Conservation (phyloP, 2,888 invertebrate species). For the Alviniconcha strummeri region DNA sequence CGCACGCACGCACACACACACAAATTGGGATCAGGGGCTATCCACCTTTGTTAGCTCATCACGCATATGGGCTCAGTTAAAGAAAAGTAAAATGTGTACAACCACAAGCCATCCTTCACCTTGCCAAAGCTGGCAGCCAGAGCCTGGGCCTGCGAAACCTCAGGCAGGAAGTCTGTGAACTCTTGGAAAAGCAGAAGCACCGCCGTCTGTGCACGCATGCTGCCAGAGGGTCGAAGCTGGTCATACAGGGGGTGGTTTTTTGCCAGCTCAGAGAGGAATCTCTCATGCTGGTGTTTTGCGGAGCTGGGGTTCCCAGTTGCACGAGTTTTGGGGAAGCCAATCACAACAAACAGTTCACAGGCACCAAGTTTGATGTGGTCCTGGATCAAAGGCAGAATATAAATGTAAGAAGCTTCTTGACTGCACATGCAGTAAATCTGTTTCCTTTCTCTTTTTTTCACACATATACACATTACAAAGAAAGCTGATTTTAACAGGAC, state of each 20-base stretch:
- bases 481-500: background rate
- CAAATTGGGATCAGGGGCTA: background rate
- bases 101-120: background rate
- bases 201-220: background rate
- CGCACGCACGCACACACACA: background rate
- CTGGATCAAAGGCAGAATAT: background rate
- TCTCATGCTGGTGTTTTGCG: background rate
- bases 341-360: background rate
- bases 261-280: conserved; percentile 20
- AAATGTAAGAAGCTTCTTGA: background rate
- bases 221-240: background rate
- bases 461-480: background rate
- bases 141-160: conserved; percentile 3
- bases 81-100: too few species aligned
- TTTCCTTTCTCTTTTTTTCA: background rate
- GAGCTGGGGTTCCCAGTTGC: background rate
- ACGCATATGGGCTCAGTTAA: background rate
- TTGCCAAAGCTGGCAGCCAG: conserved; percentile 6
- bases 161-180: conserved; percentile 1
- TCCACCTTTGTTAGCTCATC: background rate
- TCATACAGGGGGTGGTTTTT: background rate
- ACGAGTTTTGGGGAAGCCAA: background rate
- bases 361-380: conserved; percentile 27
- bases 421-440: background rate
- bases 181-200: conserved; percentile 16